Base-by-base conservation (phyloP, 1,140 invertebrate species). In the Euwallacea similis region DNA sequence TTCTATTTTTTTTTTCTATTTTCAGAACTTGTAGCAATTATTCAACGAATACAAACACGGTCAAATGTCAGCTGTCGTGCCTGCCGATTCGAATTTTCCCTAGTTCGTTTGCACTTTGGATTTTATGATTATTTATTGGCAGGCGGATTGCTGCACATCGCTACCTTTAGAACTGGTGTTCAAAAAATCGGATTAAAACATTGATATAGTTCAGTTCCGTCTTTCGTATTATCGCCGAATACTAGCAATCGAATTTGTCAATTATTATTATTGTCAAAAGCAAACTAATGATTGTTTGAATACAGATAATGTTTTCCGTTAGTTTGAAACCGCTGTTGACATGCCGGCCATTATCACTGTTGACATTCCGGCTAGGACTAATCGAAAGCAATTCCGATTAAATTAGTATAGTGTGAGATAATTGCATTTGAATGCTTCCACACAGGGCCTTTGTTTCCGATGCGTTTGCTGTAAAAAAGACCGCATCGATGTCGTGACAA, bases 371-470 rank as follows among this genome's bases (percentile, higher is more conserved):
- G n/a, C 46, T 13, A 13, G 9, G 9, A 47, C n/a, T 47, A 47
- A 47, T 47, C 46, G 46, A 13, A 47, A 47, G n/a, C n/a, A 47
- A 47, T 47, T 47, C n/a, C n/a, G 46, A 47, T 47, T 47, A 47
- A 47, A 47, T 47, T 47, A 33, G 21, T 33, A 33, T 33, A 33
- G 21, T 33, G 21, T 33, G 21, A 33, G 21, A 33, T 33, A 33
- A 33, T 33, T 33, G 21, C 21, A 33, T 33, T 33, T 33, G 21
- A 33, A 33, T 33, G 21, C 21, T 33, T 33, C 21, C 21, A 33
- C 21, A 33, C 21, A 33, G 4, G 21, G 21, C 21, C 21, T 33
- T 33, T 33, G 21, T 33, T 33, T 33, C 21, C 21, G 4, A 33
- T 33, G 21, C 21, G 21, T 33, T 33, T 33, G 21, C 21, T 33